Conservation (phyloP, 2,797 vertebrate genomes). For the Tragelaphus eurycerus region DNA sequence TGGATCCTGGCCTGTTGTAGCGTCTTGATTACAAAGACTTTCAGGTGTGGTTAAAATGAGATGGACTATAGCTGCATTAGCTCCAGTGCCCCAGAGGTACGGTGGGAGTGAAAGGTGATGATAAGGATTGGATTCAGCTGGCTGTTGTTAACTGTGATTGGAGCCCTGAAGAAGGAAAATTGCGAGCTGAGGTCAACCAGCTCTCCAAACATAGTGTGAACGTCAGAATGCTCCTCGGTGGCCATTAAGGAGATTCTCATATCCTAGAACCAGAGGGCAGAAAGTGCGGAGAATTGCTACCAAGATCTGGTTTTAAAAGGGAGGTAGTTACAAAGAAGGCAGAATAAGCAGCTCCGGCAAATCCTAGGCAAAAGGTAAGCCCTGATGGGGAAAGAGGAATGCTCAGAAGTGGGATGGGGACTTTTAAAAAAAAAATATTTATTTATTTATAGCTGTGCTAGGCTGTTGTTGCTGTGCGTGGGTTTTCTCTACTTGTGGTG, state of each 20-base stretch:
- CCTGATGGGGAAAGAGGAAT: not conserved
- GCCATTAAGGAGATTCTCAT: not conserved
- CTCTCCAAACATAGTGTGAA: not conserved
- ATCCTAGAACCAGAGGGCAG: not conserved
- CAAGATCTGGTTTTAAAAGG: not conserved
- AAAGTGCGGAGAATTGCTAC: not conserved
- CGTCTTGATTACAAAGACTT: not conserved
- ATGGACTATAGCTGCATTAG: not conserved
- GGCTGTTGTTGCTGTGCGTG: rapidly evolving
- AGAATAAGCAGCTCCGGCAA: not conserved
- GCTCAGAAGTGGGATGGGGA: not conserved
- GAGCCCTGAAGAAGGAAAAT: not conserved
- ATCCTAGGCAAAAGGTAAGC: not conserved
- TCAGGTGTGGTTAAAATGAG: not conserved
- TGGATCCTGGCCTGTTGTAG: not conserved
- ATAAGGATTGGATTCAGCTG: not conserved
- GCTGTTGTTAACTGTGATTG: not conserved
- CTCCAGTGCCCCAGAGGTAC: not conserved
- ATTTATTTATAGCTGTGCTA: not conserved
- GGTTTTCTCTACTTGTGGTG: not conserved
- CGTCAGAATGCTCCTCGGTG: not conserved
- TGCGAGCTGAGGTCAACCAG: not conserved
- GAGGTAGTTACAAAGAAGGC: not conserved
- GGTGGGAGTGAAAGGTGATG: not conserved
- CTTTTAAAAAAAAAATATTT: not conserved